Conservation (phyloP, 2,797 vertebrate genomes). For the Luscinia luscinia region DNA sequence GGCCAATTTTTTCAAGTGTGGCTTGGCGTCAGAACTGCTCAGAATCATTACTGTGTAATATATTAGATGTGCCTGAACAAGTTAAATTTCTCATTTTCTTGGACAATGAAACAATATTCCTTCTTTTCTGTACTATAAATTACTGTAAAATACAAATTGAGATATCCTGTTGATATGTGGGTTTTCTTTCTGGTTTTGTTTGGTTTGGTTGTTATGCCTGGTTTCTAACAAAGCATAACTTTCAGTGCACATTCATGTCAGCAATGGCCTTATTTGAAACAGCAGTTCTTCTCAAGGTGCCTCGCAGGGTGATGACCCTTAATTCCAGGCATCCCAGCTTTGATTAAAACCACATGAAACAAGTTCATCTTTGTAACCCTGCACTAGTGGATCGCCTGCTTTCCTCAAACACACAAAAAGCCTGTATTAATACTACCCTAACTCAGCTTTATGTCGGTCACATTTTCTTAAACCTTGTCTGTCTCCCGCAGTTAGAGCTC, state of each 20-base stretch:
- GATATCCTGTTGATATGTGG: conserved; percentile 37
- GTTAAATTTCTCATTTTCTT: conserved; percentile 22
- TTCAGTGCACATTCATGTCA: conserved; percentile 54
- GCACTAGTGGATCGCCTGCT: neutral
- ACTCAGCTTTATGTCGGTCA: neutral
- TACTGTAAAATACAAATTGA: conserved; percentile 15
- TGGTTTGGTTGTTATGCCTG: conserved; percentile 57
- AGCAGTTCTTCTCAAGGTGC: conserved; percentile 57
- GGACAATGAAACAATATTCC: conserved; percentile 6
- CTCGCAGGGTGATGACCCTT: conserved; percentile 41
- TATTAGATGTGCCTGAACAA: conserved; percentile 26
- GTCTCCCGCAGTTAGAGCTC: neutral
- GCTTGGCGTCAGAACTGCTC: conserved; percentile 25
- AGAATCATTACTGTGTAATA: neutral
- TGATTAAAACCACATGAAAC: conserved; percentile 69
- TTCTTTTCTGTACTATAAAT: conserved; percentile 18
- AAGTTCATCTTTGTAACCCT: conserved; percentile 23
- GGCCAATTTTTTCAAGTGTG: neutral
- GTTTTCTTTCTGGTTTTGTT: conserved; percentile 52
- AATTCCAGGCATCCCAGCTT: conserved; percentile 46
- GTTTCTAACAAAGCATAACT: conserved; percentile 43
- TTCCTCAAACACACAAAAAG: neutral
- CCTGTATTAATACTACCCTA: neutral
- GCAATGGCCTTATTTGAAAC: conserved; percentile 58
- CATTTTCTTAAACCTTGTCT: neutral